Evolutionary conservation across 1,140 invertebrate genomes (phyloP), one percentile per base, ranked within the genome.

Genomic region (Macrosteles quadrilineatus): DNA sequence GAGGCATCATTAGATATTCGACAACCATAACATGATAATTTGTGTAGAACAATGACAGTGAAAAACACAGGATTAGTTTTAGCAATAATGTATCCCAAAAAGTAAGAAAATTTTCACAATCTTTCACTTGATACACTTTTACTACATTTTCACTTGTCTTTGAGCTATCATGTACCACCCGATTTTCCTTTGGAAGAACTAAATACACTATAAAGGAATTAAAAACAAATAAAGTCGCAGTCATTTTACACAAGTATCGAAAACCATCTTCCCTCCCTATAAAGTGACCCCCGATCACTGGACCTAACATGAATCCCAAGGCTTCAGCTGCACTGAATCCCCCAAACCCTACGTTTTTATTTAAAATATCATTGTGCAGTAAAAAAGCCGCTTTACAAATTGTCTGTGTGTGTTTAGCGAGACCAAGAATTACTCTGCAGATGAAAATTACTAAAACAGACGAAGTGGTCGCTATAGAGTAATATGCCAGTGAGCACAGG

Each of bases 271-370:
- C 87, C 79, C 85, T 88, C 73, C 87, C 85, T 1, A 95, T 90
- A 82, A 98, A 97, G 77, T 89, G 82, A 11, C 96, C 97, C 21
- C 97, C 97, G 76, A 98, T 93, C 76, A 95, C 84, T 21, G 97
- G 97, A 0, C 97, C 97, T 72, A 98, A 81, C 72, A 98, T 93
- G 81, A 99, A 99, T 12, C 96, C 97, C 64, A 99, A 82, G 0
- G 96, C 98, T 82, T 99, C 99, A 6, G 97, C 95, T 76, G 98
- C 89, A 23, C 97, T 97, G 70, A 99, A 91, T 29, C 98, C 80
- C 17, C 97, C 96, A 92, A 95, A 89, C 91, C 29, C 93, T 93
- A 75, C 96, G 84, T 76, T 87, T 53, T 86, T 78, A 9, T 81
- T 75, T n/a, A n/a, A n/a, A 89, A 87, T 6, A 87, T 82, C 29